Conservation (phyloP, 1,140 invertebrate genomes). For the Sesamia nonagrioides region DNA sequence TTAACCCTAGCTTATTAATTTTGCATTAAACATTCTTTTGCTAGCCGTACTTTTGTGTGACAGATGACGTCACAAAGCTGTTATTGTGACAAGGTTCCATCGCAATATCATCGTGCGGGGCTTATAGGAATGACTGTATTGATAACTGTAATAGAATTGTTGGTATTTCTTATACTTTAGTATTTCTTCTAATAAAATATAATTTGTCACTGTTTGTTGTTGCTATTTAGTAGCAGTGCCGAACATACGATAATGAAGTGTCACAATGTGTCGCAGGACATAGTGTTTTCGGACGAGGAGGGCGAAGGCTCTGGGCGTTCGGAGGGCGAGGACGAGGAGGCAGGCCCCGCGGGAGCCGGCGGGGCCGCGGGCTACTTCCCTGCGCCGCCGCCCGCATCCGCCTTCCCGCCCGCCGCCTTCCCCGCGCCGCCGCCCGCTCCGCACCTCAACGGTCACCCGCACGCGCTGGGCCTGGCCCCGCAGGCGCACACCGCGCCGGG, state of each 20-base stretch:
- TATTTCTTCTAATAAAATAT: too few relatives aligned
- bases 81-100: too few relatives aligned
- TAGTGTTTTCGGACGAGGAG: slow-evolving; percentile 94
- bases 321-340: slow-evolving; percentile 89
- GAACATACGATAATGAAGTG: neutral
- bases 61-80: too few relatives aligned
- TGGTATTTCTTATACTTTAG: too few relatives aligned
- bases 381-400: slow-evolving; percentile 66
- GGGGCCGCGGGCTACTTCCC: slow-evolving; percentile 68
- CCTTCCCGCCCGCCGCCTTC: slow-evolving; percentile 64
- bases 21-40: too few relatives aligned
- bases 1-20: too few relatives aligned
- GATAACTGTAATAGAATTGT: too few relatives aligned
- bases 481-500: slow-evolving; percentile 65
- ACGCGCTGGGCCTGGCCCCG: slow-evolving; percentile 60
- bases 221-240: neutral
- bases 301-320: slow-evolving; percentile 87
- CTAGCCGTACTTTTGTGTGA: too few relatives aligned
- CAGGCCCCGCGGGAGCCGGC: slow-evolving; percentile 50
- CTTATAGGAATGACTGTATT: too few relatives aligned
- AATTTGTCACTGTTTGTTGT: too few relatives aligned
- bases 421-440: slow-evolving; percentile 71
- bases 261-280: slow-evolving; percentile 86
- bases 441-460: slow-evolving; percentile 68
- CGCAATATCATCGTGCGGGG: too few relatives aligned